Evolutionary conservation across 2,888 invertebrate species (phyloP), one percentile per base, ranked within the genome.

Genomic region (Peribatodes rhomboidaria): DNA sequence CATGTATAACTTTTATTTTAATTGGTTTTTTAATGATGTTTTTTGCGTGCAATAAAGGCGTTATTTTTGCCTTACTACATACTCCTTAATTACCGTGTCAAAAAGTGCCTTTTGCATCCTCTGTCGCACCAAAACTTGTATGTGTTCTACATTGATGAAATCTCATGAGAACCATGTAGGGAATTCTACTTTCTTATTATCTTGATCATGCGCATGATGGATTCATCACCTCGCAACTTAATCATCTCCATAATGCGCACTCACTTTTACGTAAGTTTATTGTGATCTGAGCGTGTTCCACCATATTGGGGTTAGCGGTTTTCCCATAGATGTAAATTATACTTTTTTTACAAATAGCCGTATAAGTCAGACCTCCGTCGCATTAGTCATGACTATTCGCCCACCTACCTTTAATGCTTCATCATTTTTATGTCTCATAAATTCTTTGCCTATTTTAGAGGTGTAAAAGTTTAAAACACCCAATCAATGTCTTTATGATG

Each of bases 301-400:
- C 33, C 59, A 47, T 57, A 65, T 65, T 39, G 31, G 44, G 67
- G 73, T 73, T 65, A 73, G 68, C 66, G 67, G 69, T 69, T 68
- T 68, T 71, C 64, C 60, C 64, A 60, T 55, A 44, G 44, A 62
- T 65, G 64, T 68, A 66, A 65, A 49, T 66, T 65, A 60, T 66
- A 50, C 39, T 57, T 62, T 61, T 54, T 57, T 53, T 55, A 55
- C 46, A 67, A 61, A 65, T 68, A 61, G 46, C 60, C 52, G 41
- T 65, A 60, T 52, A 65, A 50, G 65, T 56, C 59, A n/a, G 31
- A 41, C 16, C 22, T 31, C n/a, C 31, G 41, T 20, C 52, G 49
- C 44, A 60, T 60, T 53, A 67, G 67, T 67, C 63, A 67, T 63
- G 65, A 59, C 66, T 44, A 39, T 46, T 63, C 71, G 64, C 73